Conservation (phyloP, 2,888 invertebrate genomes). For the Ectemnius lituratus region DNA sequence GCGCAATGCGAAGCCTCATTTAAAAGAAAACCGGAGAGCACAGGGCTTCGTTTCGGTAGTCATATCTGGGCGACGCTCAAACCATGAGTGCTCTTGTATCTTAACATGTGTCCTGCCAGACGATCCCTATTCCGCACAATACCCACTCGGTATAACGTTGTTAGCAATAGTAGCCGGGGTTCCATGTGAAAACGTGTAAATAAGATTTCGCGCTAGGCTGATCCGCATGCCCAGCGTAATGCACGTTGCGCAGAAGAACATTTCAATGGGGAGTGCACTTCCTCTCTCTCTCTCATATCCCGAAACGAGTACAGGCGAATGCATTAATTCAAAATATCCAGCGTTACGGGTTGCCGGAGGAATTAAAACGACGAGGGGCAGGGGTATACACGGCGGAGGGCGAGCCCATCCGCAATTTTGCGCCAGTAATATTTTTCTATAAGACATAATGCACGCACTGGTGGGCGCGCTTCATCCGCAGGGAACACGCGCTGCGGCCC, state of each 20-base stretch:
- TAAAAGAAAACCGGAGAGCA: slow-evolving; percentile 5
- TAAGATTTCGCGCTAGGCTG: not conserved
- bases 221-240: too few relatives aligned
- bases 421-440: slow-evolving; percentile 60
- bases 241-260: too few relatives aligned
- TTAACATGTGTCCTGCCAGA: slow-evolving; percentile 1
- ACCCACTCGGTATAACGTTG: too few relatives aligned
- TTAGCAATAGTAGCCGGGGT: too few relatives aligned
- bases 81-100: not conserved
- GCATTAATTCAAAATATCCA: slow-evolving; percentile 6
- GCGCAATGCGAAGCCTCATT: not conserved
- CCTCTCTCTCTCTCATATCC: not conserved
- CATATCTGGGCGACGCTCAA: not conserved
- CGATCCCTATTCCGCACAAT: too few relatives aligned
- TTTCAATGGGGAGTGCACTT: not conserved
- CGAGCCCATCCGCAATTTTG: slow-evolving; percentile 20
- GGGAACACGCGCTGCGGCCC: slow-evolving; percentile 31
- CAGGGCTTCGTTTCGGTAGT: not conserved
- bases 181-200: not conserved
- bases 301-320: slow-evolving; percentile 2
- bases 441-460: slow-evolving; percentile 49
- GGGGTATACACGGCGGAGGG: slow-evolving; percentile 9
- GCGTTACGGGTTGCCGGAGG: not conserved
- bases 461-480: slow-evolving; percentile 34
- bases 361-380: slow-evolving; percentile 13